Percentiles rank a stretch among this genome's conserved stretches.
Conservation (phyloP, 2,113 vertebrate species). For the Phaethornis superciliosus region DNA sequence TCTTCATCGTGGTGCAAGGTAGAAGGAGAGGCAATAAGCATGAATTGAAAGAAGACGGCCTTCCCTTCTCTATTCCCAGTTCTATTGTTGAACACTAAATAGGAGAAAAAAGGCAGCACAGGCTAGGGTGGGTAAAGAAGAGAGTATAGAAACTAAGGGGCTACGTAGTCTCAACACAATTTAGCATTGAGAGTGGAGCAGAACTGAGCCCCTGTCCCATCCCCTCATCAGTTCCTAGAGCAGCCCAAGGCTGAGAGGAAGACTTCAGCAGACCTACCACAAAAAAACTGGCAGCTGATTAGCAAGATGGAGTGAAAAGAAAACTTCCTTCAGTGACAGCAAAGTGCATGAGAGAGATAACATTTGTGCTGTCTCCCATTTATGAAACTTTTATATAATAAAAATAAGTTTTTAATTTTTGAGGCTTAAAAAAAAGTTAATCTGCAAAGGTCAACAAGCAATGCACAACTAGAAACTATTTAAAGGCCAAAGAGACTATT, state of each 20-base stretch:
- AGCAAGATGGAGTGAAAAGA: background rate
- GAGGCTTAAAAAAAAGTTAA: background rate
- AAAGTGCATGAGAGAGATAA: background rate
- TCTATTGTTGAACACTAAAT: background rate
- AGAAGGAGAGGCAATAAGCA: background rate
- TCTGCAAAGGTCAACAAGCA: conserved; percentile 14
- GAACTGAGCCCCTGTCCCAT: background rate
- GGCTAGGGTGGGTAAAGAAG: background rate
- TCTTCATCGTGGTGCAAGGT: background rate
- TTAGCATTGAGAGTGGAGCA: background rate
- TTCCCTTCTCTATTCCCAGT: background rate
- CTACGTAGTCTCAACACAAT: background rate
- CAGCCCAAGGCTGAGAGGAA: background rate
- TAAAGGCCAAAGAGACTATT: conserved; percentile 2
- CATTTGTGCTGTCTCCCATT: background rate
- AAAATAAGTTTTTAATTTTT: conserved; percentile 14
- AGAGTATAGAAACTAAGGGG: background rate
- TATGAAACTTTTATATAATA: background rate
- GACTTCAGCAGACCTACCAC: background rate
- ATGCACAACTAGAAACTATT: background rate
- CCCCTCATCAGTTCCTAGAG: background rate
- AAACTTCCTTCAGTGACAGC: background rate
- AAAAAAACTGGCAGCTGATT: background rate
- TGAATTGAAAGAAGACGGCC: background rate
- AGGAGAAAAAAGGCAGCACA: background rate